A percentile compares a stretch with the other conserved stretches of the same genome.
These are phyloP conservation scores for Reinhardtius hippoglossoides DNA, from an alignment of 2,113 vertebrate species.

Conservation along the genomic window DNA sequence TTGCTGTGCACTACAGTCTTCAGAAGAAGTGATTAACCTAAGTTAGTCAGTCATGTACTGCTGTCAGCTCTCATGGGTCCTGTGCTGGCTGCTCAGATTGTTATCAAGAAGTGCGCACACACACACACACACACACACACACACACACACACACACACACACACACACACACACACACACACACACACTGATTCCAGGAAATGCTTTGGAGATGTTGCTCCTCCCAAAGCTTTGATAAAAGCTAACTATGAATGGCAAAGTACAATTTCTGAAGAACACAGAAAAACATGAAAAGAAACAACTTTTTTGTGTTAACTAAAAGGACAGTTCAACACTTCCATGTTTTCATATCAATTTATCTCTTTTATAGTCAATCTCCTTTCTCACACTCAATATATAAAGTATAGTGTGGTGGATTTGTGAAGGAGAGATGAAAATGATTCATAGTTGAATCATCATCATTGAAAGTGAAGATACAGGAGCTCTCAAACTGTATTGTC, in stretches of 20 bases:
- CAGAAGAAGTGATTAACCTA: conserved; percentile 59
- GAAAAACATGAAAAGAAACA: neutral
- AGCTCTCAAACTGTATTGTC: no score
- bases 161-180: conserved; percentile 28
- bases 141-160: conserved; percentile 25
- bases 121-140: conserved; percentile 15
- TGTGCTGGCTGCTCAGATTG: conserved; percentile 42
- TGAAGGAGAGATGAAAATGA: no score
- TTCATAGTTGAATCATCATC: no score
- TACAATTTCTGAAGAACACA: conserved; percentile 16
- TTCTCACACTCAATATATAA: no score
- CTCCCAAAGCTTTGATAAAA: conserved; percentile 15
- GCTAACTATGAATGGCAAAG: conserved; percentile 8
- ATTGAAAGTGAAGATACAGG: no score
- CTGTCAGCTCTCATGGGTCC: conserved; percentile 71
- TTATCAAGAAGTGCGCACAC: conserved; percentile 41
- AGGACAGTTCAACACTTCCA: neutral
- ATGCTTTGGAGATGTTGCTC: conserved; percentile 48
- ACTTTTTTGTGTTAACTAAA: neutral
- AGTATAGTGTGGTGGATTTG: no score
- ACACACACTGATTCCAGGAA: conserved; percentile 39
- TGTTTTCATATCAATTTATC: neutral
- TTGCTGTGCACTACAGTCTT: conserved; percentile 39
- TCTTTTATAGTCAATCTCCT: no score
- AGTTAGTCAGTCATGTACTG: conserved; percentile 49